phyloP scores from a whole-genome alignment of 2,113 vertebrate genomes.

The Nibea coibor region DNA sequence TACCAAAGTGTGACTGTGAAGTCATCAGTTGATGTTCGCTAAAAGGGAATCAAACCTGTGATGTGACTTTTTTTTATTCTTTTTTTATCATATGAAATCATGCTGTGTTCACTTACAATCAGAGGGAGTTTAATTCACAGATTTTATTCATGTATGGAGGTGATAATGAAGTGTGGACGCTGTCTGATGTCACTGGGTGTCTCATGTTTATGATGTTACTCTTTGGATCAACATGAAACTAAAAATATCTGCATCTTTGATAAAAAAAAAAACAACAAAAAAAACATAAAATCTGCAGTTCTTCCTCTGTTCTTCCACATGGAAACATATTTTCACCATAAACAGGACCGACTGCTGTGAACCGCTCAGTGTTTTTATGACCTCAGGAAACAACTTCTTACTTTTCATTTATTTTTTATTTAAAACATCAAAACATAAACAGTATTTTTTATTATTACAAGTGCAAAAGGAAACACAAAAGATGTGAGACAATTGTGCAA shows the following conservation, averaged over 20 bases:
- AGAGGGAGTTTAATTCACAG: neutral
- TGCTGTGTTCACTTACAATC: neutral
- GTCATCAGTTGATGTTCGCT: too few species aligned
- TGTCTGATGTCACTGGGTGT: too few species aligned
- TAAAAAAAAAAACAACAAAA: too few species aligned
- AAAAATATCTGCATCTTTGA: too few species aligned
- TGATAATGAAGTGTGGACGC: neutral
- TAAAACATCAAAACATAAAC: neutral
- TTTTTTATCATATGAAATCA: neutral
- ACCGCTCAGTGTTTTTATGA: neutral
- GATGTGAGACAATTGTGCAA: neutral
- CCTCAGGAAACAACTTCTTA: neutral
- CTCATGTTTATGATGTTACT: too few species aligned
- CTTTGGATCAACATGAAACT: too few species aligned
- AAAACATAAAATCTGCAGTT: too few species aligned
- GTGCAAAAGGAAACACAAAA: neutral
- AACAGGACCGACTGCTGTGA: neutral
- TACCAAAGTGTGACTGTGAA: constrained; percentile 55
- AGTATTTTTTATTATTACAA: neutral
- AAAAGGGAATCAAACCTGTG: neutral
- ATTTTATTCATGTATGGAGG: neutral
- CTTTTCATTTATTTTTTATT: constrained; percentile 10
- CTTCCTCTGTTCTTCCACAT: neutral
- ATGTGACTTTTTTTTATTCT: neutral
- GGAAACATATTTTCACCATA: neutral